phyloP scores from a whole-genome alignment of 2,797 vertebrate genomes.

The Chelmon rostratus region DNA sequence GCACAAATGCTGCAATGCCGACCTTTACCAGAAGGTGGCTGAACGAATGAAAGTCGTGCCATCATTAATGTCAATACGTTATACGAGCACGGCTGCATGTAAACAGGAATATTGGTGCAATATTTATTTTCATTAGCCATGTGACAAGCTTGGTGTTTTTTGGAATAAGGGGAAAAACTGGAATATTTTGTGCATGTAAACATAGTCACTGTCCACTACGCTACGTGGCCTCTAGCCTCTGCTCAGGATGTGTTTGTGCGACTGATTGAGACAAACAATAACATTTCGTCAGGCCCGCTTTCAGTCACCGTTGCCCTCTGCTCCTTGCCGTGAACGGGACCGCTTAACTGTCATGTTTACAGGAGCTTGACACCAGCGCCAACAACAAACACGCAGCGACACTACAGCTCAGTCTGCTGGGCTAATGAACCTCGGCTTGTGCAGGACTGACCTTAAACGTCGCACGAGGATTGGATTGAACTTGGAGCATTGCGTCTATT shows the following conservation, averaged over 20 bases:
- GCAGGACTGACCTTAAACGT: slow-evolving; percentile 66
- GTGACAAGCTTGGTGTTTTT: no score
- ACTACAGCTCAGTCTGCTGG: slow-evolving; percentile 14
- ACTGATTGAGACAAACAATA: slow-evolving; percentile 1
- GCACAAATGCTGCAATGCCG: no score
- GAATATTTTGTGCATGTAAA: no score
- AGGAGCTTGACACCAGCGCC: slow-evolving; percentile 10
- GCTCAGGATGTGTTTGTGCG: background rate
- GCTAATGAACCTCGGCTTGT: slow-evolving; percentile 48
- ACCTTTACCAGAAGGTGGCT: no score
- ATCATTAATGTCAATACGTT: no score
- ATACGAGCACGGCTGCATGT: no score
- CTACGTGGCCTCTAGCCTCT: slow-evolving; percentile 5
- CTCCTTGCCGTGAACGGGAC: slow-evolving; percentile 3
- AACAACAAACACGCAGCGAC: background rate
- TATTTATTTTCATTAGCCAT: no score
- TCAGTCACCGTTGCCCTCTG: slow-evolving; percentile 4
- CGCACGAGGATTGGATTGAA: slow-evolving; percentile 55
- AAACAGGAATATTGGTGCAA: no score
- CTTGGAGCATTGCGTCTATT: slow-evolving; percentile 63
- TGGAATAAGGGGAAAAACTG: no score
- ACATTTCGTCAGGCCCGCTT: background rate
- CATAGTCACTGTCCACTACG: background rate
- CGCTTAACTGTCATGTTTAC: slow-evolving; percentile 29
- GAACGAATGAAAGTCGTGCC: no score